phyloP scores from a whole-genome alignment of 2,797 vertebrate genomes.

The Bryconaethiops microstoma region DNA sequence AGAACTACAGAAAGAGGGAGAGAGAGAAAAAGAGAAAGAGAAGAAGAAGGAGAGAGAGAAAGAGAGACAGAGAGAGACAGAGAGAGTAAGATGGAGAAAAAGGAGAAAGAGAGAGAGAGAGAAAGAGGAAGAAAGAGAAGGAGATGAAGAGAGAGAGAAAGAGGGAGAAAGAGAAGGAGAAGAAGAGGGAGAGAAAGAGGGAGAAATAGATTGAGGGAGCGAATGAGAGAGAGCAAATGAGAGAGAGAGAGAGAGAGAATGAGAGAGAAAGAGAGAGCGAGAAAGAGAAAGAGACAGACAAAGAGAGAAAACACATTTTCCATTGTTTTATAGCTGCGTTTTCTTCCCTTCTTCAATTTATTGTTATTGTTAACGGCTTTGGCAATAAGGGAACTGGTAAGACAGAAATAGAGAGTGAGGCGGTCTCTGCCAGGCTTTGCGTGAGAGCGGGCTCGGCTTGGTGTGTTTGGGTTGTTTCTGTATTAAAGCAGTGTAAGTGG shows the following conservation, averaged over 20 bases:
- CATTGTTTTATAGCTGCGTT: neutral
- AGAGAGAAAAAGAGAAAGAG: neutral
- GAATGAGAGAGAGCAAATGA: neutral
- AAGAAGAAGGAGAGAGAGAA: neutral
- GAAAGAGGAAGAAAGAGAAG: neutral
- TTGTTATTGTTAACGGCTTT: neutral
- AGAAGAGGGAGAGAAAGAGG: neutral
- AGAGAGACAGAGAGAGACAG: neutral
- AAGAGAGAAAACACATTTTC: neutral
- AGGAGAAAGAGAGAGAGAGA: neutral
- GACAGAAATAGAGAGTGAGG: neutral
- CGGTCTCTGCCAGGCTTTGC: neutral
- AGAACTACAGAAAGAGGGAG: neutral
- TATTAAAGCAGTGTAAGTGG: conserved; percentile 48
- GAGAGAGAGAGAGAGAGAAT: neutral
- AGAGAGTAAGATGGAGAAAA: neutral
- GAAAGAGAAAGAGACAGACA: neutral
- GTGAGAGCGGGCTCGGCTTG: neutral
- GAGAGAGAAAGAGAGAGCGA: neutral
- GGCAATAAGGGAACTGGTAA: neutral
- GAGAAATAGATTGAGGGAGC: neutral
- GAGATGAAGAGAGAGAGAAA: neutral
- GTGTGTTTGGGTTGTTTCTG: conserved; percentile 33
- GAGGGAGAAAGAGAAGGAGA: neutral
- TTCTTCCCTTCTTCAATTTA: neutral